These are phyloP conservation scores for Pseudachorutes palmiensis DNA, from an alignment of 1,140 invertebrate genomes.

Conservation along the genomic window DNA sequence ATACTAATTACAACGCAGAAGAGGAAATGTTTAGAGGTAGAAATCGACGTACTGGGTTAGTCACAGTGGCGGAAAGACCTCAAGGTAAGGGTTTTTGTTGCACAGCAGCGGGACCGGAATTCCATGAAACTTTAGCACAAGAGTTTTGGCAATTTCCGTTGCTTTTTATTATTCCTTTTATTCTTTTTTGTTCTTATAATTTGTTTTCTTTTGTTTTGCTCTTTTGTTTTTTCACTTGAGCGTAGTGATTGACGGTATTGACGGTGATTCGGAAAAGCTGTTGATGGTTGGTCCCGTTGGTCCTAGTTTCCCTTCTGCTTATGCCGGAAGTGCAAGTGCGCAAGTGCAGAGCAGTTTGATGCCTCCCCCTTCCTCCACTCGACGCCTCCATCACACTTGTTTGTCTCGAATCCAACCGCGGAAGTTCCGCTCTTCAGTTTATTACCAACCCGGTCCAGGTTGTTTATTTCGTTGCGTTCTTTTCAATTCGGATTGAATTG, in stretches of 20 bases:
- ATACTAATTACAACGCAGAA: constrained; percentile 49
- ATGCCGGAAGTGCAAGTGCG: constrained; percentile 16
- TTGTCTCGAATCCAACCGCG: constrained; percentile 35
- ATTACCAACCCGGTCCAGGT: constrained; percentile 24
- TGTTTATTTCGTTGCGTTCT: constrained; percentile 41
- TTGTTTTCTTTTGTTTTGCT: constrained; percentile 40
- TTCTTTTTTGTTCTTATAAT: constrained; percentile 34
- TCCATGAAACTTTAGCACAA: constrained; percentile 15
- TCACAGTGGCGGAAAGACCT: constrained; percentile 67
- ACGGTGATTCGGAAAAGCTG: constrained; percentile 35
- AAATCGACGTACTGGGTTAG: constrained; percentile 42
- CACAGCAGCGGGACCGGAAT: no score
- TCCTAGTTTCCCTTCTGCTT: constrained; percentile 27
- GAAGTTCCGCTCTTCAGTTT: constrained; percentile 27
- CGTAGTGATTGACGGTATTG: constrained; percentile 37
- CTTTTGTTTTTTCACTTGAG: constrained; percentile 26
- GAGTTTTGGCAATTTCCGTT: constrained; percentile 23
- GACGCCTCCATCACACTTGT: constrained; percentile 31
- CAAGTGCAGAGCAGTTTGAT: constrained; percentile 30
- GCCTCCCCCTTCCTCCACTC: constrained; percentile 25
- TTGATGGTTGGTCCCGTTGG: constrained; percentile 32
- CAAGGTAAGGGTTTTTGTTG: constrained; percentile 64
- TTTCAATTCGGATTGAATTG: constrained; percentile 45
- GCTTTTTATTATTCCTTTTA: constrained; percentile 24
- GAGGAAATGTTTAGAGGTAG: constrained; percentile 41